Percentiles rank a stretch among this genome's conserved stretches.
Conservation (phyloP, 2,113 vertebrate species). For the Nothobranchius furzeri region DNA sequence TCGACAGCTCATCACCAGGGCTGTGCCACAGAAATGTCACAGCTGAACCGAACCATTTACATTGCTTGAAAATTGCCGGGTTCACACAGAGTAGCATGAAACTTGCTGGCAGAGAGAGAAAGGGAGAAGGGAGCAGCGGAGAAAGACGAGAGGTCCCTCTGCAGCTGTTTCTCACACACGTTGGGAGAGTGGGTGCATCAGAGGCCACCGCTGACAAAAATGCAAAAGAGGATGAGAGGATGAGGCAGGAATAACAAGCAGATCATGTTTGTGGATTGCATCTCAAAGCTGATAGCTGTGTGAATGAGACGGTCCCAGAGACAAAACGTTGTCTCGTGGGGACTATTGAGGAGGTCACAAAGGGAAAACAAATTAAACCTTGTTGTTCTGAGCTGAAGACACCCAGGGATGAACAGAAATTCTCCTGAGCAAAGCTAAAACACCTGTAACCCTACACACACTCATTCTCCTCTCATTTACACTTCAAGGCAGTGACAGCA, state of each 20-base stretch:
- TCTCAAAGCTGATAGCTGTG: slow-evolving; percentile 26
- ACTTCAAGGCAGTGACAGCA: slow-evolving; percentile 66
- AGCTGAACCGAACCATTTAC: slow-evolving; percentile 41
- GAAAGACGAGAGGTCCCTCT: slow-evolving; percentile 52
- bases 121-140: slow-evolving; percentile 15
- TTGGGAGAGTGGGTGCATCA: slow-evolving; percentile 56
- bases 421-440: neutral
- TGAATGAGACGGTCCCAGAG: neutral
- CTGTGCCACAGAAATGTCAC: slow-evolving; percentile 68
- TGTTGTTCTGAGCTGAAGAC: neutral
- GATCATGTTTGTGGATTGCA: slow-evolving; percentile 62
- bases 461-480: slow-evolving; percentile 60
- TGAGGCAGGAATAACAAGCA: slow-evolving; percentile 66
- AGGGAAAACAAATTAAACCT: slow-evolving; percentile 11
- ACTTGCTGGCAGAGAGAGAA: slow-evolving; percentile 53
- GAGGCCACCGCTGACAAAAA: slow-evolving; percentile 70
- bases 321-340: slow-evolving; percentile 26
- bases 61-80: slow-evolving; percentile 55
- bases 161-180: slow-evolving; percentile 67
- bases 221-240: slow-evolving; percentile 37
- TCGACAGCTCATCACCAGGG: slow-evolving; percentile 56
- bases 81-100: slow-evolving; percentile 74
- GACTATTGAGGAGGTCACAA: slow-evolving; percentile 27
- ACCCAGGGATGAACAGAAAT: neutral
- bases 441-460: slow-evolving; percentile 19